Evolutionary conservation across 2,797 vertebrate genomes (phyloP), one percentile per base, ranked within the genome.

Genomic region (Naso thynnoides): DNA sequence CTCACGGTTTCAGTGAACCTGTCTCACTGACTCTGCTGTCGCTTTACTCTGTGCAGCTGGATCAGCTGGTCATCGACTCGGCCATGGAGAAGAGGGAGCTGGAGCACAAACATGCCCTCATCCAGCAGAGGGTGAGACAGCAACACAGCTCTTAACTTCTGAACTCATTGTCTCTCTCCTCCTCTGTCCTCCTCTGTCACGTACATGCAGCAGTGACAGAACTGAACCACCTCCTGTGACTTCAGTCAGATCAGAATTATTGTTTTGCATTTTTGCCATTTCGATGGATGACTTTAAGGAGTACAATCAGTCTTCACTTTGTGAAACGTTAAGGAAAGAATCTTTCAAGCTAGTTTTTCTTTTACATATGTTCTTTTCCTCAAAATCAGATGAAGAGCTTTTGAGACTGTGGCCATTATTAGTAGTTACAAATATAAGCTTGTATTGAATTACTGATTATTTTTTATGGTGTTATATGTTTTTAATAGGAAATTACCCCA

Each of bases 21-120:
- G 10, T 63, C 21, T 68, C 19, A 66, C 11, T 68, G 36, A 69
- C 59, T 76, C 52, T 58, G 23, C 41, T 49, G 36, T 72, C 16
- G 5, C 18, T 70, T n/a, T 78, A 47, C 50, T 73, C 47, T 52
- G 8, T 84, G 21, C 87, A 99, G 98, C 86, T 99, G 93, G 98
- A 99, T 91, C 98, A 99, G 92, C 93, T 99, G 91, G 98, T 99
- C 86, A 98, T 99, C 0, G 98, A 99, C 89, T 98, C 98, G 0
- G 98, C 98, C 0, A 91, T 99, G 92, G 97, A 99, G 90, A 99
- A 99, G 91, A 93, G 98, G 48, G 97, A 98, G 85, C 91, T 99
- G 97, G 98, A 99, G 82, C 97, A 97, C 88, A 97, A 97, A 65
- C 98, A 99, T 0, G 98, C 98, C 0, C 82, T 97, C 76, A 97